Evolutionary conservation across 1,140 invertebrate species (phyloP).

Genomic region (Microplitis demolitor): DNA sequence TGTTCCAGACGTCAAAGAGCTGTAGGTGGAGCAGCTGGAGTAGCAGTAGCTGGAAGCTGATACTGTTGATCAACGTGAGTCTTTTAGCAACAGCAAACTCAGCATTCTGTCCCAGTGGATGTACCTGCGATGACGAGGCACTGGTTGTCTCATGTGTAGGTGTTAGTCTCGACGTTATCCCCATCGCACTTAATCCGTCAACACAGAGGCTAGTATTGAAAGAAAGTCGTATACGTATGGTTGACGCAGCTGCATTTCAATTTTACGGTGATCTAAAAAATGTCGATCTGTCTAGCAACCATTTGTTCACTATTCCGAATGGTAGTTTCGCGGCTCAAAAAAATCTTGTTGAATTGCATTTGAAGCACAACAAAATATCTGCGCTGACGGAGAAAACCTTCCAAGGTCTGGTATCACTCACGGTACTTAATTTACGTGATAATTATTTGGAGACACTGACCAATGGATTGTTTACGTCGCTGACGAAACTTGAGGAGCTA

Average conservation of each 20-base stretch:
- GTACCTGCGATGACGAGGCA: conserved; percentile 86
- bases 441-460: conserved; percentile 83
- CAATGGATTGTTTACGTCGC: conserved; percentile 73
- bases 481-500: conserved; percentile 80
- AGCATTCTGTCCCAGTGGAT: conserved; percentile 75
- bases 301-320: conserved; percentile 77
- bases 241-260: conserved; percentile 80
- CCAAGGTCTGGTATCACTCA: conserved; percentile 75
- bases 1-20: conserved; percentile 47
- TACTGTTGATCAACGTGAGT: conserved; percentile 48
- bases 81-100: conserved; percentile 47
- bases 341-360: conserved; percentile 79
- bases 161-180: conserved; percentile 84
- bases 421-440: conserved; percentile 78
- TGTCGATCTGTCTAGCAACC: conserved; percentile 83
- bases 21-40: too few species aligned
- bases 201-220: conserved; percentile 82
- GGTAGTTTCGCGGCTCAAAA: conserved; percentile 79
- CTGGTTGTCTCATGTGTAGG: conserved; percentile 85
- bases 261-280: conserved; percentile 85
- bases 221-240: conserved; percentile 84
- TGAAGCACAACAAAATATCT: conserved; percentile 85
- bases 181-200: conserved; percentile 88
- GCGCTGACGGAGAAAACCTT: conserved; percentile 79
- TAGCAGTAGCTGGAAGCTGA: conserved; percentile 41